phyloP scores from a whole-genome alignment of 2,888 invertebrate species.

The Dolichomitus sp. region DNA sequence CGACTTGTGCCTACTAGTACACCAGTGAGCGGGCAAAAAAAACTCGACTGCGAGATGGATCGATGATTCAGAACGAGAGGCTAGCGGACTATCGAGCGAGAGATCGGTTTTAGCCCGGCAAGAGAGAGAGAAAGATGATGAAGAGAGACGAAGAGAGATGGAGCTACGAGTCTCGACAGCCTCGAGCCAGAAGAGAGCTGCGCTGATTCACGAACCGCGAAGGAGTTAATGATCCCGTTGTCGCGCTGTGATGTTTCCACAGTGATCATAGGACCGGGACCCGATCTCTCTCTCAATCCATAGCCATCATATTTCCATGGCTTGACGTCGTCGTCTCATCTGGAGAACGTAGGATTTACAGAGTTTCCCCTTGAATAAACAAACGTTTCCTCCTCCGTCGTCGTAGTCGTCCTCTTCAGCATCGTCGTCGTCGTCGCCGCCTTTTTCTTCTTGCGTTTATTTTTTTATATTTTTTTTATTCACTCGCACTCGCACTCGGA shows the following conservation, averaged over 20 bases:
- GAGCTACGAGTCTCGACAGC: slow-evolving; percentile 8
- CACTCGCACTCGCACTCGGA: slow-evolving; percentile 53
- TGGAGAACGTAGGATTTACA: slow-evolving; percentile 60
- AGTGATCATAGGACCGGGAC: slow-evolving; percentile 53
- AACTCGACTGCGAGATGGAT: slow-evolving; percentile 55
- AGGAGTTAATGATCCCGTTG: slow-evolving; percentile 70
- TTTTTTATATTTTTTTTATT: slow-evolving; percentile 13
- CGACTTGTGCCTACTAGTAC: slow-evolving; percentile 53
- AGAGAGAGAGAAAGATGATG: slow-evolving; percentile 14
- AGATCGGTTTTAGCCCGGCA: slow-evolving; percentile 51
- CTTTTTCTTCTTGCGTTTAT: slow-evolving; percentile 39
- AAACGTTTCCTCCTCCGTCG: slow-evolving; percentile 69
- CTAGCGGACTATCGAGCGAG: slow-evolving; percentile 59
- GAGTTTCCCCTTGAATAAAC: slow-evolving; percentile 74
- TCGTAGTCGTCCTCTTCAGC: slow-evolving; percentile 38
- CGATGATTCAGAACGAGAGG: slow-evolving; percentile 62
- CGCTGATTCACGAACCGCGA: slow-evolving; percentile 65
- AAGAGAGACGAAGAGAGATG: slow-evolving; percentile 12
- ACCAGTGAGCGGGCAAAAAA: slow-evolving; percentile 46
- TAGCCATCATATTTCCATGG: slow-evolving; percentile 13
- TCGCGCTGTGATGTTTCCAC: slow-evolving; percentile 53
- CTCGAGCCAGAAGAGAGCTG: slow-evolving; percentile 42
- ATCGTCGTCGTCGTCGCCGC: slow-evolving; percentile 41
- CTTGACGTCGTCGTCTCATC: slow-evolving; percentile 61
- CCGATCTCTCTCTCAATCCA: slow-evolving; percentile 40